Evolutionary conservation across 2,113 vertebrate genomes (phyloP).

Genomic region (Cyprinodon variegatus): DNA sequence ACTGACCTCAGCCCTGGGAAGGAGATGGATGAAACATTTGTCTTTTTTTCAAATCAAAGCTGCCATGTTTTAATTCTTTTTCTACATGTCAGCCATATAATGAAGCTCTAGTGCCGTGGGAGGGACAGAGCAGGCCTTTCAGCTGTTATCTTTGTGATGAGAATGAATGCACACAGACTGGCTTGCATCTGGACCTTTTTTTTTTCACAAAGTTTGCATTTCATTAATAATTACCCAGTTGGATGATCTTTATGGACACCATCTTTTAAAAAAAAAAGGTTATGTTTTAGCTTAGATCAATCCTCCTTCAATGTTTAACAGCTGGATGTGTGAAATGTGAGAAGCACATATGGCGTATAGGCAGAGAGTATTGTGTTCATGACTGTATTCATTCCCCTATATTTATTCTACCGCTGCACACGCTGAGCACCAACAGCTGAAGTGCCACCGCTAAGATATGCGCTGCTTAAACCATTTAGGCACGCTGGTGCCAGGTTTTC

Average conservation of each 20-base stretch:
- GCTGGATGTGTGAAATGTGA: conserved; percentile 56
- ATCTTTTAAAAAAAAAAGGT: background rate
- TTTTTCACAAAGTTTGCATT: conserved; percentile 4
- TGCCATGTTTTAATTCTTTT: conserved; percentile 56
- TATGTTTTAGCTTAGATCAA: background rate
- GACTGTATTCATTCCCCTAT: conserved; percentile 60
- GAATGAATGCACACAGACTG: conserved; percentile 21
- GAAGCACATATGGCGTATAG: conserved; percentile 40
- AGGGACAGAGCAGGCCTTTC: conserved; percentile 52
- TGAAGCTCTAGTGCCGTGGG: conserved; percentile 42
- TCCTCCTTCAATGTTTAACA: conserved; percentile 44
- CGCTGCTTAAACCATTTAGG: conserved; percentile 72
- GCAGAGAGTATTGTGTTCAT: conserved; percentile 58
- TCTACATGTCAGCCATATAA: conserved; percentile 26
- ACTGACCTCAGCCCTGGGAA: conserved; percentile 7
- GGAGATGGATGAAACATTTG: conserved; percentile 40
- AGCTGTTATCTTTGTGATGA: conserved; percentile 60
- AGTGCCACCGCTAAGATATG: conserved; percentile 69
- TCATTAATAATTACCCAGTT: background rate
- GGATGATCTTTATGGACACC: background rate
- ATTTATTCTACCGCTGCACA: conserved; percentile 58
- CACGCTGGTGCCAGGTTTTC: conserved; percentile 63
- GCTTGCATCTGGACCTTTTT: conserved; percentile 1
- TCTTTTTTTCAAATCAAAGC: conserved; percentile 59
- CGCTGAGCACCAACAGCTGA: conserved; percentile 70